Conservation (phyloP, 2,888 invertebrate genomes). For the Coremacera marginata region DNA sequence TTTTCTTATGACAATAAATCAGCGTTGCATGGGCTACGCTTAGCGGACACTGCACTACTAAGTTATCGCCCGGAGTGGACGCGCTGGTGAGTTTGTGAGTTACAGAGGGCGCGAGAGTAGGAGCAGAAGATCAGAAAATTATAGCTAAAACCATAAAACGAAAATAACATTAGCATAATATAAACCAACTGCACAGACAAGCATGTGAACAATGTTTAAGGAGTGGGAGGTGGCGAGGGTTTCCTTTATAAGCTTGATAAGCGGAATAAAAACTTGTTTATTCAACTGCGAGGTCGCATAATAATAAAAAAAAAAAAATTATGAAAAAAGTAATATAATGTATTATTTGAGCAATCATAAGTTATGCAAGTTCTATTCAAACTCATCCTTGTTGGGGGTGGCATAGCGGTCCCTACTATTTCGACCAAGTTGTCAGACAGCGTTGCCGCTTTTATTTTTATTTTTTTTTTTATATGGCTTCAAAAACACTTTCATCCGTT, state of each 20-base stretch:
- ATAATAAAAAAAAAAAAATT: not conserved
- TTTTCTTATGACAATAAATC: conserved; percentile 39
- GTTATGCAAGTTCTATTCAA: not conserved
- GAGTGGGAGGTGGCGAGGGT: not conserved
- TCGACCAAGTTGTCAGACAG: not conserved
- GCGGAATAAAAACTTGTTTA: not conserved
- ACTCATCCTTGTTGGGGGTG: not conserved
- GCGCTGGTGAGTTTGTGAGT: not conserved
- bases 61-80: conserved; percentile 1
- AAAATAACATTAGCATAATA: conserved; percentile 38
- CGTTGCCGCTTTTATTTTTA: not conserved
- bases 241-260: not conserved
- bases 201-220: not conserved
- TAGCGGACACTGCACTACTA: conserved; percentile 11
- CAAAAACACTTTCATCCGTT: conserved; percentile 70
- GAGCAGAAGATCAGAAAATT: conserved; percentile 6
- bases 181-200: not conserved
- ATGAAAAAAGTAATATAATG: not conserved
- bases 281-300: not conserved
- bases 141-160: conserved; percentile 40
- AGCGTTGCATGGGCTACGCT: not conserved
- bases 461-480: conserved; percentile 58
- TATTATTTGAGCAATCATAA: not conserved
- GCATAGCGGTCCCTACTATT: not conserved
- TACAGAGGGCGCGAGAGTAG: not conserved